A percentile compares a stretch with the other conserved stretches of the same genome.
Evolutionary conservation across 2,888 invertebrate species (phyloP).

Genomic region (Ormyrus thymus): DNA sequence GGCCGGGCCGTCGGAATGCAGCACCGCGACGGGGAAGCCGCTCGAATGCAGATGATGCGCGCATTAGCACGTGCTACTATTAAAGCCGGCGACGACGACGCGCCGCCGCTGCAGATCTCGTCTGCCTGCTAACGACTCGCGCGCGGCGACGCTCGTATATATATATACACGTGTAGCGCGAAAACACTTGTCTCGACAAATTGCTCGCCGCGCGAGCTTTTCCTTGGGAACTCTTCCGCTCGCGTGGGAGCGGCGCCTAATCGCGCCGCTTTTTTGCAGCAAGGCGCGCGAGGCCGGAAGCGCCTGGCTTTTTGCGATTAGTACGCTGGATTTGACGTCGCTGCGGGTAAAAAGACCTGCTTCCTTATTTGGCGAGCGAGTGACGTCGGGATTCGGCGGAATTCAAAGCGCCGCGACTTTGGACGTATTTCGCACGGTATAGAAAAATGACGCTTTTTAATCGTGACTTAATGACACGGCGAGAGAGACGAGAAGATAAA

Average conservation of each 20-base stretch:
- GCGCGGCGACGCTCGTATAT: constrained; percentile 1
- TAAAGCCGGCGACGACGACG: background rate
- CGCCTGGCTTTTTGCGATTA: too few relatives aligned
- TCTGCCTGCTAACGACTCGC: constrained; percentile 22
- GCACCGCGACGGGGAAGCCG: too few relatives aligned
- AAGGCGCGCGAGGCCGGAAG: too few relatives aligned
- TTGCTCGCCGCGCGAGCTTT: background rate
- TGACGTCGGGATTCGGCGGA: too few relatives aligned
- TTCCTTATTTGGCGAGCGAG: too few relatives aligned
- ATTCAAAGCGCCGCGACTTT: too few relatives aligned
- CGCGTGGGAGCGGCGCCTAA: background rate
- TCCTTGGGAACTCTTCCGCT: constrained; percentile 12
- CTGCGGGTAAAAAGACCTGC: too few relatives aligned
- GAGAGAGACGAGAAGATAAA: background rate
- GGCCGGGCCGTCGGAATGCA: too few relatives aligned
- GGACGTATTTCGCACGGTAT: too few relatives aligned
- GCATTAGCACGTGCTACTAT: too few relatives aligned
- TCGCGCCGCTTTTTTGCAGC: background rate
- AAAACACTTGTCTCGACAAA: constrained; percentile 20
- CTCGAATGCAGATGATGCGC: too few relatives aligned
- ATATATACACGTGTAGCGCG: background rate
- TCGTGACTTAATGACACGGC: background rate
- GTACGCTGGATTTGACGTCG: too few relatives aligned
- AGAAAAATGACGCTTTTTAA: background rate
- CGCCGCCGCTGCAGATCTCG: background rate